phyloP scores from a whole-genome alignment of 92 coral and sea anemone species.

The Phymanthus crucifer region DNA sequence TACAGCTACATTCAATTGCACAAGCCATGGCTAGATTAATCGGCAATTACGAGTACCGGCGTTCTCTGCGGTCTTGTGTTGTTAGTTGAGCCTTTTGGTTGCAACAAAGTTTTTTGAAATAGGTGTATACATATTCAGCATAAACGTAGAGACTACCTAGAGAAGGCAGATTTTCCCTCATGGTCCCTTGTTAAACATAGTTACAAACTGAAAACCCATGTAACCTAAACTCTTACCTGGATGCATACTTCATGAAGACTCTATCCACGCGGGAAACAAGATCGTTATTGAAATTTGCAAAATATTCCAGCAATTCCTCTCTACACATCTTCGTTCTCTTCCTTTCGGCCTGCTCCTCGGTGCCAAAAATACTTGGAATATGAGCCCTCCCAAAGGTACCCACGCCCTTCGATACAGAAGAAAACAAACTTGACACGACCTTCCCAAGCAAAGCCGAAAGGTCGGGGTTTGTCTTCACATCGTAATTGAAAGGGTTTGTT shows the following conservation, averaged over 20 bases:
- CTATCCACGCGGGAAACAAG: constrained; percentile 37
- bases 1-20: too few relatives aligned
- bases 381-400: constrained; percentile 21
- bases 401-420: constrained; percentile 12
- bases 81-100: too few relatives aligned
- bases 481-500: constrained; percentile 61
- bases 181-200: too few relatives aligned
- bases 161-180: too few relatives aligned
- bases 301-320: constrained; percentile 22
- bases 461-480: not conserved
- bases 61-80: too few relatives aligned
- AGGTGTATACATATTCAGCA: too few relatives aligned
- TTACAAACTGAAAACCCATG: too few relatives aligned
- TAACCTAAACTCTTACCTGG: constrained; percentile 6
- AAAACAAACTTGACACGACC: not conserved
- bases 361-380: constrained; percentile 55
- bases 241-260: constrained; percentile 32
- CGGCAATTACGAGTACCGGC: too few relatives aligned
- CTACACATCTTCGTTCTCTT: constrained; percentile 51
- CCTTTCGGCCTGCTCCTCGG: constrained; percentile 53
- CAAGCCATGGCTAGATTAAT: too few relatives aligned
- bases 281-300: constrained; percentile 29
- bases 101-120: too few relatives aligned
- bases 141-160: too few relatives aligned
- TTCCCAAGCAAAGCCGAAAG: not conserved